These are phyloP conservation scores for Xenopus borealis DNA, from an alignment of 2,113 vertebrate genomes.

Conservation along the genomic window DNA sequence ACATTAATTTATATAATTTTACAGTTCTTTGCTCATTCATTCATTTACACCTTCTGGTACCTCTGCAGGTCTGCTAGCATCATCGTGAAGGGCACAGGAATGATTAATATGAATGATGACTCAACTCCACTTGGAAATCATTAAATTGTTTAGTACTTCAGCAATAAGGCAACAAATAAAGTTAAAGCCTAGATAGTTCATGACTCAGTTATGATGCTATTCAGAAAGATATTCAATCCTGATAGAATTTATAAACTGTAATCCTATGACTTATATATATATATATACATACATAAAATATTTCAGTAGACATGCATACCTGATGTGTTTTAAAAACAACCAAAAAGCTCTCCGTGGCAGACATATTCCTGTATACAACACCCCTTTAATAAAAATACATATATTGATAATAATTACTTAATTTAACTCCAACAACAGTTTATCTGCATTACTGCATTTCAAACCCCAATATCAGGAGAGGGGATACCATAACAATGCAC, in stretches of 20 bases:
- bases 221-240: background rate
- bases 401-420: background rate
- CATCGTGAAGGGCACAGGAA: too few relatives aligned
- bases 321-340: background rate
- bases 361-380: background rate
- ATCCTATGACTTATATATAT: background rate
- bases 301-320: background rate
- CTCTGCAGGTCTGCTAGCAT: too few relatives aligned
- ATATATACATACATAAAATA: background rate
- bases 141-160: too few relatives aligned
- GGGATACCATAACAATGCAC: background rate
- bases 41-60: too few relatives aligned
- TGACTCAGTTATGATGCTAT: background rate
- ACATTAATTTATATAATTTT: too few relatives aligned
- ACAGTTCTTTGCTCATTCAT: too few relatives aligned
- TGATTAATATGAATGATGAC: too few relatives aligned
- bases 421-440: background rate
- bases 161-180: background rate
- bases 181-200: background rate
- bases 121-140: too few relatives aligned
- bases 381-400: conserved; percentile 12
- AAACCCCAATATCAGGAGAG: background rate
- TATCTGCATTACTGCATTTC: background rate
- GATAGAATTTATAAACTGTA: background rate
- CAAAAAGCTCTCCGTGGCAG: background rate